Evolutionary conservation across 2,888 invertebrate species (phyloP), one percentile per base, ranked within the genome.

Genomic region (Vannuccia rotundouncinata): DNA sequence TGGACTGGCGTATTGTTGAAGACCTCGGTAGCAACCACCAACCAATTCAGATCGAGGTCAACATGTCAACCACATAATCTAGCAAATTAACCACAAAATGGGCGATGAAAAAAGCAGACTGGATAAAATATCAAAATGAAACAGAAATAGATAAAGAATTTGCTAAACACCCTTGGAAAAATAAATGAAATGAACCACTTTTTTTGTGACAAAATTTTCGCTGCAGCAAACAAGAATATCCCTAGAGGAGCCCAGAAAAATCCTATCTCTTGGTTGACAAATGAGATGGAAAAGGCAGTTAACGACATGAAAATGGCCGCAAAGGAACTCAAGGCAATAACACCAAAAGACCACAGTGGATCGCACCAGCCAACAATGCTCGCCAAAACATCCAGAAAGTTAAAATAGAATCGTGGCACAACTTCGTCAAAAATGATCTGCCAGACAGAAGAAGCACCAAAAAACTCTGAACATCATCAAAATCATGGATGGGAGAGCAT

Each of bases 281-380:
- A 66, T 22, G 66, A 66, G 66, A 27, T 66, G 66, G 66, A 66
- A 66, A 66, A 66, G 66, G 66, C 66, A 66, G 66, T 66, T 27
- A 66, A 66, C 25, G 66, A 66, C 5, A 66, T 17, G 66, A 66
- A 66, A 66, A 66, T 2, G 66, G 66, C 66, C 22, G 66, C 66
- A 22, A 66, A 66, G 25, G 22, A 66, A 27, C 66, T 22, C 66
- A 66, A 66, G 66, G 22, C 66, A 27, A 66, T 22, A 66, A 27
- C 66, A 66, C 66, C 2, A 66, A 66, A 66, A 66, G 66, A 66
- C 66, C 5, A 22, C 22, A 66, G 66, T 66, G 66, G 66, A 66
- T 66, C 25, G 66, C 10, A 66, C 22, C 66, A 66, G 66, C 66
- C 25, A 66, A 66, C 66, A 66, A 66, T 27, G 66, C 66, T 22